Conservation (phyloP, 2,113 vertebrate genomes). For the Tetrax tetrax region DNA sequence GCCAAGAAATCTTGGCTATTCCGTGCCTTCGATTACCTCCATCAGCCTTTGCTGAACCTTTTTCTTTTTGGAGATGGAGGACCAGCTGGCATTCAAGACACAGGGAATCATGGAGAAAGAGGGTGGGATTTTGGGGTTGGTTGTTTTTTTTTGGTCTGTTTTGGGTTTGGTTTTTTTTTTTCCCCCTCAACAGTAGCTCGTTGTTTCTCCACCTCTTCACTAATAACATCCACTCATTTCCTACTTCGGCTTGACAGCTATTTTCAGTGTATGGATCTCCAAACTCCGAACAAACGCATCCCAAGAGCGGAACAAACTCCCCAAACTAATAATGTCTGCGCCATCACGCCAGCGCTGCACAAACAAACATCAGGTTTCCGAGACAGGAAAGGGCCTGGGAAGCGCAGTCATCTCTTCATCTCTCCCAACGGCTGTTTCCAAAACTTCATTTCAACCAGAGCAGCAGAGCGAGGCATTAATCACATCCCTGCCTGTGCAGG, state of each 20-base stretch:
- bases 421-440: background rate
- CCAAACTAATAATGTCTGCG: background rate
- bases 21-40: background rate
- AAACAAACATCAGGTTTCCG: background rate
- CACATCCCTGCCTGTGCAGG: background rate
- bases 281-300: background rate
- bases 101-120: background rate
- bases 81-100: background rate
- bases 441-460: background rate
- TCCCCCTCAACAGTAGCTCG: background rate
- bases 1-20: background rate
- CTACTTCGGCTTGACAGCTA: background rate
- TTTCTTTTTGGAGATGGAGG: background rate
- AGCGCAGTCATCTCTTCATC: background rate
- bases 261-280: background rate
- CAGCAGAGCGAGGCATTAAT: background rate
- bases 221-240: background rate
- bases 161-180: no score
- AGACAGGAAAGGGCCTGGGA: background rate
- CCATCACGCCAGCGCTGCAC: background rate
- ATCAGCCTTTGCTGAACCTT: background rate
- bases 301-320: background rate
- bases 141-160: no score
- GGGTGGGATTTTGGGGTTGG: no score
- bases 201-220: background rate